Conservation (phyloP, 2,113 vertebrate genomes). For the Uropsilus gracilis region DNA sequence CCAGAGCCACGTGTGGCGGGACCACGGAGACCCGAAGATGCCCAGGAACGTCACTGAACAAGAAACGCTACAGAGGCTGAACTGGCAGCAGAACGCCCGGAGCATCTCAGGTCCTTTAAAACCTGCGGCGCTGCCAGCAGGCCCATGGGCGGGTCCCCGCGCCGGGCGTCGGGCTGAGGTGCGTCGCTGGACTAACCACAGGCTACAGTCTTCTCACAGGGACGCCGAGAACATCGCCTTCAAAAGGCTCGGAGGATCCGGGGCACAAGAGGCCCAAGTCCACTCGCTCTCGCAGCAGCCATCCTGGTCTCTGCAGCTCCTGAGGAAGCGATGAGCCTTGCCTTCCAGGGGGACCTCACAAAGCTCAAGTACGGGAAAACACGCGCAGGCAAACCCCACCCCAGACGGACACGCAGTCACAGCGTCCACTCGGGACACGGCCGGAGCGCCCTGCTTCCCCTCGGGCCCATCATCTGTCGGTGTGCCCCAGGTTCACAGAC, state of each 20-base stretch:
- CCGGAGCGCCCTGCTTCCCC: no score
- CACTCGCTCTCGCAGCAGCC: neutral
- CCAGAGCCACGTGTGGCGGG: neutral
- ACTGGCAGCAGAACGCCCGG: neutral
- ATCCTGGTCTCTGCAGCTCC: no score
- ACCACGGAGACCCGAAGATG: neutral
- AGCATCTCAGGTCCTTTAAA: neutral
- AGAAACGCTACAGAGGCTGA: neutral
- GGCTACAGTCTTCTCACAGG: neutral
- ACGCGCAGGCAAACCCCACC: no score
- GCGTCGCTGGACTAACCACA: neutral
- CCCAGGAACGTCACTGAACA: neutral
- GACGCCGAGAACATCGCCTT: neutral
- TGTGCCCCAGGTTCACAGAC: no score
- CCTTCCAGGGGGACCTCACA: no score
- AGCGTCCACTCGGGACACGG: no score
- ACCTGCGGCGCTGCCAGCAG: neutral
- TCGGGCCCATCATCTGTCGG: no score
- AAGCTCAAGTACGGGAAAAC: no score
- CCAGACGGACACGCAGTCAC: no score
- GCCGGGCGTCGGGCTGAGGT: neutral
- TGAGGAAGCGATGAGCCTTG: no score
- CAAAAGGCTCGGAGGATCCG: neutral
- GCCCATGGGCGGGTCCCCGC: no score
- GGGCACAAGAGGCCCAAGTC: neutral